A percentile compares a stretch with the other conserved stretches of the same genome.
These are phyloP conservation scores for Serinus canaria DNA, from an alignment of 2,113 vertebrate species.

Conservation along the genomic window DNA sequence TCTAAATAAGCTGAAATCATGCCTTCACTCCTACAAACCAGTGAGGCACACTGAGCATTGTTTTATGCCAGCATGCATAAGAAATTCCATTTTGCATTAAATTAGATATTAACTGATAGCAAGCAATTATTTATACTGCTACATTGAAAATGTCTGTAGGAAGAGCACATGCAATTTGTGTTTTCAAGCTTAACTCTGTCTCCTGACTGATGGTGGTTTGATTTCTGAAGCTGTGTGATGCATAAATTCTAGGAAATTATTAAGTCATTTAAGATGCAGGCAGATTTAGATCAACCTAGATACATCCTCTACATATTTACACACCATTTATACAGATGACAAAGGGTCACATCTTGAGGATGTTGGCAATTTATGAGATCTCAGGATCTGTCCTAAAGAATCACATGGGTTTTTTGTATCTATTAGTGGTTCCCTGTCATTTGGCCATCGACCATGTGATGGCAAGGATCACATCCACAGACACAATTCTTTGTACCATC, in stretches of 20 bases:
- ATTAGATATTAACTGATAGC: neutral
- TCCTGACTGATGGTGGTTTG: neutral
- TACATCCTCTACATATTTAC: neutral
- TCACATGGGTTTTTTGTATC: neutral
- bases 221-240: neutral
- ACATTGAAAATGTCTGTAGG: neutral
- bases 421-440: neutral
- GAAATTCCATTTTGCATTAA: neutral
- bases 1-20: neutral
- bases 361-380: neutral
- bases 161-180: neutral
- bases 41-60: neutral
- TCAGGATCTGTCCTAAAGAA: neutral
- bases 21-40: neutral
- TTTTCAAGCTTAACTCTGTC: neutral
- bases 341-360: neutral
- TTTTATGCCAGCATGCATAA: neutral
- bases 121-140: neutral
- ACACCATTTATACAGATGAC: neutral
- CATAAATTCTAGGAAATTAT: neutral
- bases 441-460: rapidly evolving
- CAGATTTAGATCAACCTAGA: neutral
- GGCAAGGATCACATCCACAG: neutral
- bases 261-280: neutral
- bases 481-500: rapidly evolving